phyloP scores from a whole-genome alignment of 2,888 invertebrate genomes.

The Oxytorus armatus region DNA sequence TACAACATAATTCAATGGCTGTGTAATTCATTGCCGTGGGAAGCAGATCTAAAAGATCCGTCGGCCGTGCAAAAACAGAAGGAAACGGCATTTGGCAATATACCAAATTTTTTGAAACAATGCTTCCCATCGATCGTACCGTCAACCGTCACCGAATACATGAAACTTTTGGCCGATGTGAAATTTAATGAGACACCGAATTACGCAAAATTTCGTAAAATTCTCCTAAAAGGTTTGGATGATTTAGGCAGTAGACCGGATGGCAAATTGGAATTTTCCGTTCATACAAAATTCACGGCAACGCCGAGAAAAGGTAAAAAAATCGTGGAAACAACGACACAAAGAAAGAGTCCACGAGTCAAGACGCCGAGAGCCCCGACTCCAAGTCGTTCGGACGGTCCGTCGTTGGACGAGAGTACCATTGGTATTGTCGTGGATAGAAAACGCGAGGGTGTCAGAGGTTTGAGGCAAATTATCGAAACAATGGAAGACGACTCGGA shows the following conservation, averaged over 20 bases:
- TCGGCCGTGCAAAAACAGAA: constrained; percentile 89
- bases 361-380: constrained; percentile 41
- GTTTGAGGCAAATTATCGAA: constrained; percentile 74
- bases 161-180: constrained; percentile 89
- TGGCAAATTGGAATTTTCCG: constrained; percentile 87
- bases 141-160: constrained; percentile 84
- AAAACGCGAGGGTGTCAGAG: constrained; percentile 75
- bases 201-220: constrained; percentile 89
- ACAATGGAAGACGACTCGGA: constrained; percentile 78
- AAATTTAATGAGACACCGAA: constrained; percentile 90
- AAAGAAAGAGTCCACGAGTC: constrained; percentile 64
- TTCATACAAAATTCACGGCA: constrained; percentile 15
- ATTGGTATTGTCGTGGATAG: constrained; percentile 78
- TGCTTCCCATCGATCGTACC: constrained; percentile 83
- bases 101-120: constrained; percentile 83
- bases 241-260: constrained; percentile 86
- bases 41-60: constrained; percentile 87
- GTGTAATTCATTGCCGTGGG: constrained; percentile 94
- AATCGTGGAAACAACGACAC: constrained; percentile 36
- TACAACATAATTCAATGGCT: constrained; percentile 98
- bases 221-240: constrained; percentile 89
- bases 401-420: constrained; percentile 76
- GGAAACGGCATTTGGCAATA: constrained; percentile 88
- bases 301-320: constrained; percentile 57
- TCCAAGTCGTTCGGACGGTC: constrained; percentile 43